Evolutionary conservation across 2,797 vertebrate species (phyloP).

Genomic region (Lepidocolaptes lacrymiger): DNA sequence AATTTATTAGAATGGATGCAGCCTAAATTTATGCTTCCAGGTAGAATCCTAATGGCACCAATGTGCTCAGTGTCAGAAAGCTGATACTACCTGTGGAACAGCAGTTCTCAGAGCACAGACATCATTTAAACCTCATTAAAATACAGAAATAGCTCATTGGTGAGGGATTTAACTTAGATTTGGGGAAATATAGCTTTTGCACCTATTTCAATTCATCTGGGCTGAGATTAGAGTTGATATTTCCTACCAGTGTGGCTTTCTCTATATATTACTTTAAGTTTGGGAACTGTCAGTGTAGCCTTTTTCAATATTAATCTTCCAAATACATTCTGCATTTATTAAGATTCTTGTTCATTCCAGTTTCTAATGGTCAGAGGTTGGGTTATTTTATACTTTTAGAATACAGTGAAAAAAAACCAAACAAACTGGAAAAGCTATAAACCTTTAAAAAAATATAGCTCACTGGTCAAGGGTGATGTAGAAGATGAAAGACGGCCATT

Average conservation of each 20-base stretch:
- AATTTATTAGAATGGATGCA: background rate
- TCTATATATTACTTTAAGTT: background rate
- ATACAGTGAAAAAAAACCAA: background rate
- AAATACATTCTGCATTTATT: background rate
- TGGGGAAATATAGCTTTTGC: background rate
- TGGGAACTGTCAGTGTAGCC: background rate
- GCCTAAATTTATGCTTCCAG: background rate
- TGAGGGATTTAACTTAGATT: background rate
- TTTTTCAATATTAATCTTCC: background rate
- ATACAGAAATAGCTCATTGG: background rate
- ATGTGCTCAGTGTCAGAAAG: background rate
- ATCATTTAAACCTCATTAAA: slow-evolving; percentile 27
- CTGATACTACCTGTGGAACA: background rate
- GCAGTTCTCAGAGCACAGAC: background rate
- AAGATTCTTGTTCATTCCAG: background rate
- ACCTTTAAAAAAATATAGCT: background rate
- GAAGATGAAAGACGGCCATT: fast-evolving
- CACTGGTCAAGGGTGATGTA: background rate
- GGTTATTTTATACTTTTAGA: background rate
- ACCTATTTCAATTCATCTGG: background rate
- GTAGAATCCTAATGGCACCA: background rate
- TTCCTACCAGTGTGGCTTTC: background rate
- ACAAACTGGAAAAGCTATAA: background rate
- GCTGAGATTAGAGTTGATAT: background rate
- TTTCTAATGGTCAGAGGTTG: background rate